Conservation (phyloP, 2,113 vertebrate genomes). For the Tachysurus vachellii region DNA sequence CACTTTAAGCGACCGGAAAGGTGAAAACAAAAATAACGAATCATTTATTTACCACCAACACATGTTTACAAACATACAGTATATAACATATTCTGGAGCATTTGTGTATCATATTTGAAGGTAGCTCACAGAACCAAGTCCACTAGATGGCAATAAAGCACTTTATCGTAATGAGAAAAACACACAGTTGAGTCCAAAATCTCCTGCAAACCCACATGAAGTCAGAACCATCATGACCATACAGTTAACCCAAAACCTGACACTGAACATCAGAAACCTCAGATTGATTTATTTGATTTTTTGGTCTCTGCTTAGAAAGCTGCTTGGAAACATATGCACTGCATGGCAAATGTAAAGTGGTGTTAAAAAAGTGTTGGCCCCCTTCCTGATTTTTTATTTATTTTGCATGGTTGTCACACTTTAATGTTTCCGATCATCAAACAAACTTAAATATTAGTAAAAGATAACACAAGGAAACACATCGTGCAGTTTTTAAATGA, state of each 20-base stretch:
- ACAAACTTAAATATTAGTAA: too few relatives aligned
- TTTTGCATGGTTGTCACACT: too few relatives aligned
- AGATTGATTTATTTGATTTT: neutral
- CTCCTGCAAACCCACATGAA: neutral
- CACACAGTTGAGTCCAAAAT: too few relatives aligned
- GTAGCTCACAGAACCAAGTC: neutral
- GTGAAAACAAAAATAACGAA: neutral
- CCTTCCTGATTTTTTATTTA: too few relatives aligned
- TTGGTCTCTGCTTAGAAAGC: neutral
- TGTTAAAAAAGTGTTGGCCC: too few relatives aligned
- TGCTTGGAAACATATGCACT: neutral
- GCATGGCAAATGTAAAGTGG: slow-evolving; percentile 38
- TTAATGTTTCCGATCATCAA: too few relatives aligned
- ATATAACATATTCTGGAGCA: neutral
- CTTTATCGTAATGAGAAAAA: neutral
- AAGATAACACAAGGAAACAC: too few relatives aligned
- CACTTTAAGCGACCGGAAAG: neutral
- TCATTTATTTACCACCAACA: neutral
- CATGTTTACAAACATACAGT: neutral
- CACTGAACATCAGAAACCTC: neutral
- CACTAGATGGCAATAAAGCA: slow-evolving; percentile 37
- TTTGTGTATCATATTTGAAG: neutral
- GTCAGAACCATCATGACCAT: neutral
- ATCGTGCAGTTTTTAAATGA: too few relatives aligned
- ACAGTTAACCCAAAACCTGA: neutral